Conservation (phyloP, 2,888 invertebrate species). For the Zonitis immaculata region DNA sequence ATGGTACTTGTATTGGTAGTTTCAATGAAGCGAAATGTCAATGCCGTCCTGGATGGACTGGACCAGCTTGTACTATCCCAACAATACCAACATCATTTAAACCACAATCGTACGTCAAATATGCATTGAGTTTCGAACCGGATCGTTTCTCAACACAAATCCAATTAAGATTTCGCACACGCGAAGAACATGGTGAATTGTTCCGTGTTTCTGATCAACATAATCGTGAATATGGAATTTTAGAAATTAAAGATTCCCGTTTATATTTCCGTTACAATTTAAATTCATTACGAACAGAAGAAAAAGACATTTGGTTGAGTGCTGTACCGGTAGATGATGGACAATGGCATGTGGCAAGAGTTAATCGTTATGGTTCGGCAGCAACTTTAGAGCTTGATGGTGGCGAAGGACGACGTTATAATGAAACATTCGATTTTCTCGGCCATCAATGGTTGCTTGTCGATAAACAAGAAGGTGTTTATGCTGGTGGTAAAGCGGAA, state of each 20-base stretch:
- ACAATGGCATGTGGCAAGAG: conserved; percentile 93
- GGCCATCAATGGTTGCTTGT: conserved; percentile 91
- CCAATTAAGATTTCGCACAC: conserved; percentile 88
- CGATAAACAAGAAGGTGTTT: conserved; percentile 92
- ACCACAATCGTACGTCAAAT: conserved; percentile 94
- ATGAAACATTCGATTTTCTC: conserved; percentile 84
- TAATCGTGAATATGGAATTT: conserved; percentile 87
- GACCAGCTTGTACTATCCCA: conserved; percentile 78
- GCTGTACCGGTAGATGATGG: conserved; percentile 91
- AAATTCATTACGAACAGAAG: conserved; percentile 85
- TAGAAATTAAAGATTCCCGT: conserved; percentile 84
- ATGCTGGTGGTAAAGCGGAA: conserved; percentile 93
- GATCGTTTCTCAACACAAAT: conserved; percentile 89
- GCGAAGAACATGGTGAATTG: conserved; percentile 88
- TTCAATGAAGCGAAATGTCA: conserved; percentile 86
- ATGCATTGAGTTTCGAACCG: conserved; percentile 90
- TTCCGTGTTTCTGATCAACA: conserved; percentile 93
- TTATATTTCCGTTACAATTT: conserved; percentile 90
- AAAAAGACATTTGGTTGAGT: conserved; percentile 84
- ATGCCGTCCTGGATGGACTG: conserved; percentile 94
- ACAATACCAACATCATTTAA: conserved; percentile 90
- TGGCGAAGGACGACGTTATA: conserved; percentile 89
- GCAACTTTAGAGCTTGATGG: conserved; percentile 91
- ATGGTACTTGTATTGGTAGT: conserved; percentile 91
- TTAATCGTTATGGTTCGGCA: conserved; percentile 87